phyloP scores from a whole-genome alignment of 2,888 invertebrate species.

The Harmothoe impar region DNA sequence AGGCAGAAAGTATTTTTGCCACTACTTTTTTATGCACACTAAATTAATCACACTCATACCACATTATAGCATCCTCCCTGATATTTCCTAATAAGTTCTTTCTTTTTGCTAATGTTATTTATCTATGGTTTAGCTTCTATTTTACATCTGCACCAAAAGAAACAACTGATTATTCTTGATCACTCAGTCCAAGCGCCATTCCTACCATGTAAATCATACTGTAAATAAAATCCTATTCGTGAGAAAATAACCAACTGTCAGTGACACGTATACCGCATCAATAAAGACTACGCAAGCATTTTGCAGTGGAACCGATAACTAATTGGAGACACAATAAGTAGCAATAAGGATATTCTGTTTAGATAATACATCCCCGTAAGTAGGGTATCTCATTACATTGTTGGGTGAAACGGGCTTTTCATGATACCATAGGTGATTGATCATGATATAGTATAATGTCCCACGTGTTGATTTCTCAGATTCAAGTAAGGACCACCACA shows the following conservation, averaged over 20 bases:
- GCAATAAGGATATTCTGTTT: neutral
- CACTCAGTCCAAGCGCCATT: conserved; percentile 29
- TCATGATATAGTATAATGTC: neutral
- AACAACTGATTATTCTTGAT: neutral
- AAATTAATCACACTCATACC: neutral
- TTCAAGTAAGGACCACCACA: neutral
- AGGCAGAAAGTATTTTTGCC: neutral
- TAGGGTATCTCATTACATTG: neutral
- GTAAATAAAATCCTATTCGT: conserved; percentile 49
- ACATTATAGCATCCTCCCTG: neutral
- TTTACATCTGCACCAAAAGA: neutral
- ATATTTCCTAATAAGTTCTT: neutral
- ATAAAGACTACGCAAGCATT: conserved; percentile 18
- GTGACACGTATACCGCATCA: neutral
- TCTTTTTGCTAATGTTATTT: neutral
- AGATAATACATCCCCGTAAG: too few species aligned
- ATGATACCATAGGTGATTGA: neutral
- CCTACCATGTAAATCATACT: conserved; percentile 46
- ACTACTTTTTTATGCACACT: neutral
- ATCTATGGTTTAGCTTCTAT: neutral
- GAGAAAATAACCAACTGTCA: conserved; percentile 32
- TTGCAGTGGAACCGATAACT: neutral
- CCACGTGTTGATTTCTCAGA: neutral
- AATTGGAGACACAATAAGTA: neutral
- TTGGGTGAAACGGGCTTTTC: neutral